Base-by-base conservation (phyloP, 2,888 invertebrate species). In the Drosophila atripex region DNA sequence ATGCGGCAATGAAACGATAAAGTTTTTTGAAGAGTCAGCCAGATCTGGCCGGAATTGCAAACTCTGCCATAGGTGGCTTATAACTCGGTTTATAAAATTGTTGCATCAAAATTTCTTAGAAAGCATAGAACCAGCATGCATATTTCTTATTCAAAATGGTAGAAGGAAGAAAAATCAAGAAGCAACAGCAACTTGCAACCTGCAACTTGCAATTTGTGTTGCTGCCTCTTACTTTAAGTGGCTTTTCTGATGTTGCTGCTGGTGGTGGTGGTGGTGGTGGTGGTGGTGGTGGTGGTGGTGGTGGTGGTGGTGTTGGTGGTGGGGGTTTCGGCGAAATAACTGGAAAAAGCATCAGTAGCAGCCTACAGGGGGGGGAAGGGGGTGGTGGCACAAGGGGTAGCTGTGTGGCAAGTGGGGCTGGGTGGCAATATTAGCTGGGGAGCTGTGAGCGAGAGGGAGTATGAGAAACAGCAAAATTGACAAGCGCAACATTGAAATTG, bases 401-500 rank as follows among this genome's bases (percentile, higher is more conserved):
- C 21, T 30, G 43, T 9, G 46, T 12, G 54, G 35, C 49, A 16
- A 12, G 43, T 3, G 49, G 18, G 23, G 50, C 25, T 25, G 53
- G 28, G 51, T 18, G 30, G 53, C 25, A 39, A 56, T 56, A 46
- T 68, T 64, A 64, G 64, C 64, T 55, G 55, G 45, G 23, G 38
- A 46, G 35, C 56, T 39, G 35, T 30, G 41, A 57, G 54, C 30
- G 63, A 35, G 49, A 54, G 18, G 43, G 55, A 49, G 45, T 53
- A 51, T 41, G 73, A 63, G 64, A 71, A 75, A 59, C 71, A 77
- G 69, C 69, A 72, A 86, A 84, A 84, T 84, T 84, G 83, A 84
- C 83, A 83, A 86, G 83, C 88, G 85, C 78, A 84, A 84, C 83
- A 84, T 84, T 84, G 83, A 88, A 84, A 82, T 84, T 83, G 82